Evolutionary conservation across 2,888 invertebrate species (phyloP), one percentile per base, ranked within the genome.

Genomic region (Cheiracanthium punctorium): DNA sequence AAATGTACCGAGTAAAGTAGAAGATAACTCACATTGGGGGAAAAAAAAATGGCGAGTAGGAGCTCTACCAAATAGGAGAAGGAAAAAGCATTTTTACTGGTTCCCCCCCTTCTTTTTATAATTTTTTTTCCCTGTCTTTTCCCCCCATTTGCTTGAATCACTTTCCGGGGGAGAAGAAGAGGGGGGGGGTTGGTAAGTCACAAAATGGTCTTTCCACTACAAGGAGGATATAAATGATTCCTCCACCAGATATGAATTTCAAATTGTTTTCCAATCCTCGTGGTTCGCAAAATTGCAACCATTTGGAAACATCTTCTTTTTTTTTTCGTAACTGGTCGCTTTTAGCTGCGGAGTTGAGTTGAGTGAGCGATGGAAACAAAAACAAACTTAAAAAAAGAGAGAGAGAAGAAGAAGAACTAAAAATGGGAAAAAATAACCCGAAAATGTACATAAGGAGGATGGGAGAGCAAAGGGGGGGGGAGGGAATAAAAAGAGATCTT

Each of bases 231-330:
- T 84, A 88, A 88, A 88, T 88, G 88, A 88, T 84, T 80, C 80
- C 75, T 72, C 84, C 67, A 69, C 72, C 80, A 84, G 88, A 88
- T 88, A 88, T 88, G 88, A 88, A 88, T 84, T 88, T 88, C 88
- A 88, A 88, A 88, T 88, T 88, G 88, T 88, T 88, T 88, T 88
- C 88, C 88, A 88, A 88, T 88, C 82, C 88, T 84, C 80, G 72
- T 88, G 88, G 82, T 84, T 84, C 84, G 80, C 88, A 72, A 88
- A 88, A 88, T 88, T 88, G 88, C 88, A 43, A 80, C 88, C 84
- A 88, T 88, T 88, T 88, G 80, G 74, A 79, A 88, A 84, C 88
- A 88, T 88, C 88, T 88, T 88, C n/a, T n/a, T n/a, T n/a, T n/a
- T n/a, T n/a, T 88, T 85, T 82, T 87, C 81, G 81, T 81, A 87